Percentiles rank a stretch among this genome's conserved stretches.
Conservation (phyloP, 92 coral and sea anemone genomes). For the Ricordea florida region DNA sequence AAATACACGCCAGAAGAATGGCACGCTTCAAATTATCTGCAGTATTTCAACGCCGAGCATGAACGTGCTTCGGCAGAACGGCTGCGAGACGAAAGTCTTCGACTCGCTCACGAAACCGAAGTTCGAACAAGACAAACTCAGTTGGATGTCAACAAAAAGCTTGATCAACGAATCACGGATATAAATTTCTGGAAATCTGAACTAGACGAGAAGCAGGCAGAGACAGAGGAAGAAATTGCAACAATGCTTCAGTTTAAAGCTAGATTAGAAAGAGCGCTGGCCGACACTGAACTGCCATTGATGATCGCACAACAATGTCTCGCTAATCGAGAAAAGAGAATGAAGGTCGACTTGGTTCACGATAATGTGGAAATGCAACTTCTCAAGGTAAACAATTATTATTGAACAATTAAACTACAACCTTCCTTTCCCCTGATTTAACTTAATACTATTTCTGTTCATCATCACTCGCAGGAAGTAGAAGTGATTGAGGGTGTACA, state of each 20-base stretch:
- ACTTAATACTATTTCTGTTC: neutral
- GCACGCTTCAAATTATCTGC: constrained; percentile 88
- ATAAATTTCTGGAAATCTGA: constrained; percentile 94
- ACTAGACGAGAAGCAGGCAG: constrained; percentile 85
- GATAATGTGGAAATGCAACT: constrained; percentile 97
- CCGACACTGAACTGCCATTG: constrained; percentile 88
- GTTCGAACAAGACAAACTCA: constrained; percentile 90
- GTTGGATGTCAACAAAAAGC: constrained; percentile 90
- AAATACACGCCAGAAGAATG: constrained; percentile 97
- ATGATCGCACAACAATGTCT: constrained; percentile 94
- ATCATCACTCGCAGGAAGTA: constrained; percentile 68
- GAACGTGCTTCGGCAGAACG: constrained; percentile 94
- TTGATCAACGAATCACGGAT: constrained; percentile 90
- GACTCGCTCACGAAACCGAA: constrained; percentile 90
- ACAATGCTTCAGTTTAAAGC: constrained; percentile 79
- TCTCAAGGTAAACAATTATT: constrained; percentile 63
- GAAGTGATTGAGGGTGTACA: constrained; percentile 95
- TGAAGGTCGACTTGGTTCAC: constrained; percentile 90
- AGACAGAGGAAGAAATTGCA: constrained; percentile 79
- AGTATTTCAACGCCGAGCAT: constrained; percentile 86
- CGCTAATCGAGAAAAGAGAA: constrained; percentile 84
- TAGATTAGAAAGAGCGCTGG: constrained; percentile 82
- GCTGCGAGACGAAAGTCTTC: constrained; percentile 93
- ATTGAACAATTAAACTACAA: neutral
- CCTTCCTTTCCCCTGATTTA: neutral